Base-by-base conservation (phyloP, 1,140 invertebrate genomes). In the Apis laboriosa region DNA sequence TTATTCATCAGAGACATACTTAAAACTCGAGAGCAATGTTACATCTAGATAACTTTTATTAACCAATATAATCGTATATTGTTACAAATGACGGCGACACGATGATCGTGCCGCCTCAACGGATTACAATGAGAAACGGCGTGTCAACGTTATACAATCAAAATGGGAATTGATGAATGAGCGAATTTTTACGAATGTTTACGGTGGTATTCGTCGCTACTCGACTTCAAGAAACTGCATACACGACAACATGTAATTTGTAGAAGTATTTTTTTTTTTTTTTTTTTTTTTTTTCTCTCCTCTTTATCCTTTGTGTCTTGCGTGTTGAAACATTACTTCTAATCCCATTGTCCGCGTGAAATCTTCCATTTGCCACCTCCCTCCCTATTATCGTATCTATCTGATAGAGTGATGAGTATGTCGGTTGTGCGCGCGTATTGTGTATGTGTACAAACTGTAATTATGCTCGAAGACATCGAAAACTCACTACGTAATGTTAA, bases 1-100 rank as follows among this genome's bases (percentile, higher is more conserved):
- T 43, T 43, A 43, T 43, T 43, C 34, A 43, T 43, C 34, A 7
- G 34, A 43, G 34, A 43, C 34, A 7, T 43, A 0, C 19, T 12
- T 4, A 7, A 67, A 67, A 12, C 34, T 9, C 64, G 21, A 17
- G 9, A 9, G 43, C 19, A 4, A 11, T 4, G 17, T 85, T 94
- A 94, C 93, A 94, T 94, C 94, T 94, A 94, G 93, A 94, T 93
- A 94, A 94, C 93, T 94, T 94, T 94, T 94, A 94, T 94, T 93
- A 94, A 94, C 92, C 93, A 94, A 94, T 94, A 93, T 93, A 91
- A 92, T 94, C 92, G 90, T 93, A 86, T 92, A 92, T 94, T 86
- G 92, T 94, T 93, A 94, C 92, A 94, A 94, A 94, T 92, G 90
- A 93, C 90, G 91, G 88, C 90, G 86, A 81, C 83, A 84, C 78